Conservation (phyloP, 2,797 vertebrate species). For the Gymnocypris eckloni region DNA sequence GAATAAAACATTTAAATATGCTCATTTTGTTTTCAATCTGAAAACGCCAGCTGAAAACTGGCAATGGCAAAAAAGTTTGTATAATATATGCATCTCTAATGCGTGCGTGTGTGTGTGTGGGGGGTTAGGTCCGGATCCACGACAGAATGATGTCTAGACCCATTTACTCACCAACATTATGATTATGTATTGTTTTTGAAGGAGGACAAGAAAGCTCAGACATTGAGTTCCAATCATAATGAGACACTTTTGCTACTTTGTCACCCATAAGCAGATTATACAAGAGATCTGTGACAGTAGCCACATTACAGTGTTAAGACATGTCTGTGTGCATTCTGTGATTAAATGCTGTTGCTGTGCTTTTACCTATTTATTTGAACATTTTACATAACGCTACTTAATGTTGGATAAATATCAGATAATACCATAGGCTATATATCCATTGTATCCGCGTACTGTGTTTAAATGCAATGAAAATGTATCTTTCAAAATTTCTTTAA, state of each 20-base stretch:
- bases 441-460: too few species aligned
- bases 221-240: neutral
- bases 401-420: neutral
- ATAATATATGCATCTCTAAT: neutral
- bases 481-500: neutral
- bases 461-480: too few species aligned
- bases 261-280: neutral
- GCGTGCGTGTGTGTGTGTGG: neutral
- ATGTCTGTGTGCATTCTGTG: neutral
- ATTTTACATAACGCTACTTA: too few species aligned
- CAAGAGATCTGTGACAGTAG: neutral
- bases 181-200: neutral
- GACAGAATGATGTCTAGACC: neutral
- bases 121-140: neutral
- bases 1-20: neutral
- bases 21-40: neutral
- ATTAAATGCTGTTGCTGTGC: neutral
- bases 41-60: neutral
- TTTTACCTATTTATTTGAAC: neutral
- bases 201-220: neutral
- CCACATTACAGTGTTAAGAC: neutral
- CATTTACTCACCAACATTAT: neutral
- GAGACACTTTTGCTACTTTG: neutral
- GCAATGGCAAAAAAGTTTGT: neutral
- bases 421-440: neutral